A percentile compares a stretch with the other conserved stretches of the same genome.
Conservation (phyloP, 2,797 vertebrate genomes). For the Myoxocephalus aenaeus region DNA sequence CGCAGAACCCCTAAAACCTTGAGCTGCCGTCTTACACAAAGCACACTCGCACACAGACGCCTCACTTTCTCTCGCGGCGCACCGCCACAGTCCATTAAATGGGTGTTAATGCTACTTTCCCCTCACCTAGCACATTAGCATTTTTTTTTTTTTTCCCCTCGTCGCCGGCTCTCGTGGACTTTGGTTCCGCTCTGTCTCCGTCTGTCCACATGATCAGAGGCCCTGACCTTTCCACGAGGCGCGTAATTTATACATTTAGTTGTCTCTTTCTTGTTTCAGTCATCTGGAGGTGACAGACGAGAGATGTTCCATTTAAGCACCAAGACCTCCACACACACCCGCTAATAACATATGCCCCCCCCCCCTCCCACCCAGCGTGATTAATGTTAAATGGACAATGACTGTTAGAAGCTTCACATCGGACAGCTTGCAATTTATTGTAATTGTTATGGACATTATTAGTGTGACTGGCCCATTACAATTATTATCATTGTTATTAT, state of each 20-base stretch:
- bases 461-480: constrained; percentile 45
- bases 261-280: constrained; percentile 30
- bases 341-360: constrained; percentile 17
- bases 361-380: constrained; percentile 27
- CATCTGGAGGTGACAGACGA: constrained; percentile 29
- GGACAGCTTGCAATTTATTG: constrained; percentile 51
- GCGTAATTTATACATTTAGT: constrained; percentile 44
- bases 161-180: constrained; percentile 11
- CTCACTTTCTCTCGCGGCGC: constrained; percentile 21
- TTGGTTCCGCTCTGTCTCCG: constrained; percentile 24
- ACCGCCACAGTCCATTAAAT: constrained; percentile 70
- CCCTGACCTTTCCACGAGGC: constrained; percentile 37
- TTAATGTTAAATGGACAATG: constrained; percentile 59
- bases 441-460: constrained; percentile 61
- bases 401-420: constrained; percentile 25
- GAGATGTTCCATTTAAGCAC: constrained; percentile 7
- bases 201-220: constrained; percentile 31
- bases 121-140: constrained; percentile 53
- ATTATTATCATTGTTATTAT: constrained; percentile 54
- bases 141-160: not conserved
- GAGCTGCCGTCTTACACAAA: constrained; percentile 54
- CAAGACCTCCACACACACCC: constrained; percentile 19
- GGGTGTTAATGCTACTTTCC: constrained; percentile 58
- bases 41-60: constrained; percentile 13
- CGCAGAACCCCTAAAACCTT: constrained; percentile 56